These are phyloP conservation scores for Xestia sexstrigata DNA, from an alignment of 2,888 invertebrate species.

Conservation along the genomic window DNA sequence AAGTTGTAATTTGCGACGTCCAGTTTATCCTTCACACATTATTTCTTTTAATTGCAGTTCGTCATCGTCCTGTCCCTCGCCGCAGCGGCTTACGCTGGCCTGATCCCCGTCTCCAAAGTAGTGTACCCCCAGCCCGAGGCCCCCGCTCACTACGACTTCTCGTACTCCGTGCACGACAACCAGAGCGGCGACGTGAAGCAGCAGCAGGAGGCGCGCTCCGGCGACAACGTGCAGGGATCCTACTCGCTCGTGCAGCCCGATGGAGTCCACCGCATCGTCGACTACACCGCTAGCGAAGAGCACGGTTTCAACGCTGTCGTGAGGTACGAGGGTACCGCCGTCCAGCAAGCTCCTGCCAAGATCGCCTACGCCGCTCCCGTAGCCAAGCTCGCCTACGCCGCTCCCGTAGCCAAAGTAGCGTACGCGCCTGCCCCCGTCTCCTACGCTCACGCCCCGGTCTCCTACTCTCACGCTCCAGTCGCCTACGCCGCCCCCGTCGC, in stretches of 20 bases:
- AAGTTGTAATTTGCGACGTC: neutral
- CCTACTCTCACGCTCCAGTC: conserved; percentile 76
- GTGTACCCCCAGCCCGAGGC: conserved; percentile 82
- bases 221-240: conserved; percentile 85
- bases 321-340: conserved; percentile 84
- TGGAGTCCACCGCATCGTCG: conserved; percentile 85
- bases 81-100: conserved; percentile 72
- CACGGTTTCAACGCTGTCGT: conserved; percentile 88
- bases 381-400: conserved; percentile 64
- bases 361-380: conserved; percentile 68
- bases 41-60: conserved; percentile 70
- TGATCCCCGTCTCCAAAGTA: conserved; percentile 76
- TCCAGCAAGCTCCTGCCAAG: conserved; percentile 71
- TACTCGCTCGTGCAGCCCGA: conserved; percentile 88
- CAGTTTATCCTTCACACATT: neutral
- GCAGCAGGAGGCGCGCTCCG: conserved; percentile 85
- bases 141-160: conserved; percentile 75
- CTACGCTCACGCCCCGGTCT: conserved; percentile 76
- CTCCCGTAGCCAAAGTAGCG: conserved; percentile 60
- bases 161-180: conserved; percentile 54
- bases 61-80: conserved; percentile 79
- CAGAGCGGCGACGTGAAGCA: conserved; percentile 87
- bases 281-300: conserved; percentile 85
- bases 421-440: conserved; percentile 69
- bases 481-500: conserved; percentile 62